These are phyloP conservation scores for Microcebus murinus DNA, from an alignment of 2,113 vertebrate genomes.

Conservation along the genomic window DNA sequence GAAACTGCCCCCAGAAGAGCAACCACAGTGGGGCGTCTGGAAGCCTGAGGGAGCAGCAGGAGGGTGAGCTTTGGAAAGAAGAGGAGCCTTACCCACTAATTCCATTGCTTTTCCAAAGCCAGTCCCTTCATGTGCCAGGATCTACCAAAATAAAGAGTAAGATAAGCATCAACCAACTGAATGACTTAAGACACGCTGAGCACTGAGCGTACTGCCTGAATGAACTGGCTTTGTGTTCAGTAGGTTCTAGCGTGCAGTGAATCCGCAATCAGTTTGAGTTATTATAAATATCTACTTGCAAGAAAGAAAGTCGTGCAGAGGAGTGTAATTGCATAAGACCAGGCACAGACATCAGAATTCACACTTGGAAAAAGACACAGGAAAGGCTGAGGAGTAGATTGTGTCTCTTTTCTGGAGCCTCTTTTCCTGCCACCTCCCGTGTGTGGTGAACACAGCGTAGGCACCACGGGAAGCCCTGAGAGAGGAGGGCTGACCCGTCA, in stretches of 20 bases:
- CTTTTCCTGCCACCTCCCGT: background rate
- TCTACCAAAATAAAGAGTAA: background rate
- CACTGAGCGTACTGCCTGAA: background rate
- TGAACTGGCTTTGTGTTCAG: no score
- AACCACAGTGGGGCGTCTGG: background rate
- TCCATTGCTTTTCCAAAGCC: background rate
- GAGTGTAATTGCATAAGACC: background rate
- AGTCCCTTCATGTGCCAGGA: background rate
- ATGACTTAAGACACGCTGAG: background rate
- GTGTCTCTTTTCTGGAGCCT: background rate
- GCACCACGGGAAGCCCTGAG: background rate
- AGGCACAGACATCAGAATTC: background rate
- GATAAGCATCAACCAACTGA: background rate
- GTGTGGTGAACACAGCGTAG: background rate
- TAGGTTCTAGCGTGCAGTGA: background rate
- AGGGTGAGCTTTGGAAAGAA: background rate
- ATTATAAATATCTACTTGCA: background rate
- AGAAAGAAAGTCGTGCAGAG: constrained; percentile 6
- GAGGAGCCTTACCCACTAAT: background rate
- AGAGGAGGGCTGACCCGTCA: no score
- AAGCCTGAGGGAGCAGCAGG: background rate
- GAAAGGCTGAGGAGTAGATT: background rate
- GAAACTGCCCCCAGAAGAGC: background rate
- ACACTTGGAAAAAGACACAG: background rate
- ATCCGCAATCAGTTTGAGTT: background rate